Base-by-base conservation (phyloP, 2,888 invertebrate genomes). In the Calliphora vomitoria region DNA sequence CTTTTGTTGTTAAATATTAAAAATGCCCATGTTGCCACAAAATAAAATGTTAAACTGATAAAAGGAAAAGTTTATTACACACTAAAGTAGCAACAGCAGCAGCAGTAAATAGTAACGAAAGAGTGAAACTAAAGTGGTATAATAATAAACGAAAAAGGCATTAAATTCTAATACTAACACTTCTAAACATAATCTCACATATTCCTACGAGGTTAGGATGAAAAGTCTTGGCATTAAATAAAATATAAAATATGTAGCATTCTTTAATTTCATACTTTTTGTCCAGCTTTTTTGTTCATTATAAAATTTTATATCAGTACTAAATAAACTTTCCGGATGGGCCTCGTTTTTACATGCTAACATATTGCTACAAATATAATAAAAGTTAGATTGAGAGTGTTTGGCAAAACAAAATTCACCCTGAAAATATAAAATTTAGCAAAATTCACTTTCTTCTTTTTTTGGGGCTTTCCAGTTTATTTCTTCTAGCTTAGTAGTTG, bases 31-130 rank as follows among this genome's bases (percentile, higher is more conserved):
- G 47, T 64, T 82, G 35, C 60, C 44, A 58, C n/a, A 78, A 79
- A 35, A 55, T 35, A 68, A 66, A 68, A 58, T 79, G 47, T 31
- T 47, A 58, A 79, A 78, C 47, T 47, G 79, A 79, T 72, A 79
- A 79, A 79, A 68, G 72, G 35, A 72, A 82, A 84, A 84, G 72
- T 84, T 72, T 79, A 58, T 82, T 82, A 20, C 47, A 47, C 50
- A 38, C 8, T 38, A 53, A 18, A 38, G 3, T 6, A n/a, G 38
- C 4, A 58, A 41, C 4, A 69, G 18, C 18, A 20, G 38, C 15
- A 53, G 38, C 25, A 44, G 44, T 11, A 10, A 44, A 66, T 35
- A 44, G 13, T 11, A 11, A 44, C 53, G n/a, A 38, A 10, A 6
- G 13, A 69, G 60, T 4, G 66, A 68, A 31, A 18, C 41, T 44